Evolutionary conservation across 1,140 invertebrate genomes (phyloP).

Genomic region (Saccostrea glomerata): DNA sequence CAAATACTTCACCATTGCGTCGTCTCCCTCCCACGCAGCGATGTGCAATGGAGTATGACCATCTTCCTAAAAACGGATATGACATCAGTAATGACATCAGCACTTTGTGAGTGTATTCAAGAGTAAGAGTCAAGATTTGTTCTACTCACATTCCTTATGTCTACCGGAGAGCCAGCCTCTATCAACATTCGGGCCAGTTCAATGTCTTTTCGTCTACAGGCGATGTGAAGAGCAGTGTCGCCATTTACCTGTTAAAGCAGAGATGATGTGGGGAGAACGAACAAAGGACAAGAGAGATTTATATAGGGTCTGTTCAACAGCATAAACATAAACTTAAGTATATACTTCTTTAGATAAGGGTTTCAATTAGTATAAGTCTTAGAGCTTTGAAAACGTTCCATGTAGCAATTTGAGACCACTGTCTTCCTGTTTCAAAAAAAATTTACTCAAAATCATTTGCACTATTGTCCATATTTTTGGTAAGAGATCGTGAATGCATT

Average conservation of each 20-base stretch:
- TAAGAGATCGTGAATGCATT: too few species aligned
- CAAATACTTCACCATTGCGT: constrained; percentile 95
- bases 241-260: constrained; percentile 71
- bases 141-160: constrained; percentile 89
- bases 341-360: too few species aligned
- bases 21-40: constrained; percentile 96
- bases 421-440: too few species aligned
- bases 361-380: too few species aligned
- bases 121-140: background rate
- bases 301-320: too few species aligned
- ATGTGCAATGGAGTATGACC: constrained; percentile 96
- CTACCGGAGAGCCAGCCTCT: constrained; percentile 93
- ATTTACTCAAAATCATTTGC: too few species aligned
- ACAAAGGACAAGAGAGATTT: too few species aligned
- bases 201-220: constrained; percentile 91
- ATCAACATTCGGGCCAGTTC: constrained; percentile 95
- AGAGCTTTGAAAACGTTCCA: too few species aligned
- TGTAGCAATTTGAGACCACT: too few species aligned
- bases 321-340: too few species aligned
- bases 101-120: background rate
- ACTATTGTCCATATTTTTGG: too few species aligned
- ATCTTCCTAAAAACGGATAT: constrained; percentile 83
- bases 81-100: background rate
- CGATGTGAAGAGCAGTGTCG: constrained; percentile 94
- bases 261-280: too few species aligned